Base-by-base conservation (phyloP, 2,888 invertebrate species). In the Ditula angustiorana region DNA sequence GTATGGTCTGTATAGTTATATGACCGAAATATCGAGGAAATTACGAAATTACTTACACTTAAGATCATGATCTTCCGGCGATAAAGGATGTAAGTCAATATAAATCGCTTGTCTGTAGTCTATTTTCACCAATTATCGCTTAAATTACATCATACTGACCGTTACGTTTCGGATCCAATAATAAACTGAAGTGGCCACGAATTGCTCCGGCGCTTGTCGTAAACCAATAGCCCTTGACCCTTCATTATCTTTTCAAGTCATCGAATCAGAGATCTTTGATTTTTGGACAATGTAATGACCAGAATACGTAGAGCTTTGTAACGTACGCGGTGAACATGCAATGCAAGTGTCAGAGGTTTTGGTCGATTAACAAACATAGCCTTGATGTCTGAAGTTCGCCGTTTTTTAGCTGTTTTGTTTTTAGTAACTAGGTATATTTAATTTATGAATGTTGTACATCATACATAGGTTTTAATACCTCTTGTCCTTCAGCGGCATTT, bases 91-190 rank as follows among this genome's bases (percentile, higher is more conserved):
- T 11, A 33, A 21, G 5, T n/a, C 5, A 24, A 4, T 52, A 7
- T 19, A 2, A 19, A 19, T 19, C 8, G 19, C 41, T 50, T 50
- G 49, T 26, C 37, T 13, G 23, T 24, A 28, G 50, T 50, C 37
- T 41, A 50, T 50, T 50, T 59, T 13, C n/a, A 21, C 24, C 21
- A 41, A 19, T 50, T 37, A 49, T 37, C 26, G 19, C 24, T 2
- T 23, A 10, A 26, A 37, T 41, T 50, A 59, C 50, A 41, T 59
- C 59, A 59, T 44, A 11, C 2, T n/a, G 8, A 24, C 19, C 35
- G 49, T 49, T 26, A 37, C 16, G 47, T 24, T 47, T 24, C 4
- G 13, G 16, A 30, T 30, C 47, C 24, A 19, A 26, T 49, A 28
- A 59, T 59, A 59, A 37, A 33, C 50, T 30, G 11, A 33, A 21